Conservation (phyloP, 2,888 invertebrate species). For the Galeopsomyia nigrocyanea region DNA sequence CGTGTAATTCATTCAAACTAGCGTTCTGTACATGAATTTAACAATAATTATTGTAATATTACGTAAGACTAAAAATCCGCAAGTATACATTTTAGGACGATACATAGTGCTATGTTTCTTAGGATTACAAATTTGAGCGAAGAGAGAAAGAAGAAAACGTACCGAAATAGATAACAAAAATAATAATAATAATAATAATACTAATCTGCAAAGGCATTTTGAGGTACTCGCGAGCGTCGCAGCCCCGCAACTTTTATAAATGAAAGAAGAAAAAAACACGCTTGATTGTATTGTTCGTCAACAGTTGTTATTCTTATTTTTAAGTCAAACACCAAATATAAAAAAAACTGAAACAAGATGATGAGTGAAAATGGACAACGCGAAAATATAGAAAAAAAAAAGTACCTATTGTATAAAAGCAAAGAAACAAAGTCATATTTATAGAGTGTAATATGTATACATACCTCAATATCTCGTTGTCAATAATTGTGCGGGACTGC, state of each 20-base stretch:
- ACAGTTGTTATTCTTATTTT: slow-evolving; percentile 30
- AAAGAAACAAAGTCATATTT: slow-evolving; percentile 23
- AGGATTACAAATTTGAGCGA: slow-evolving; percentile 8
- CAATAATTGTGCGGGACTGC: slow-evolving; percentile 30
- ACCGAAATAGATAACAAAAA: neutral
- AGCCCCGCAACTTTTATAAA: slow-evolving; percentile 25
- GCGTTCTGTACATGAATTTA: slow-evolving; percentile 54
- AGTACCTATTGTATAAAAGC: slow-evolving; percentile 38
- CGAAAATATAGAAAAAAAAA: slow-evolving; percentile 1
- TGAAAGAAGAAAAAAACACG: slow-evolving; percentile 3
- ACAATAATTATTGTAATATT: slow-evolving; percentile 28
- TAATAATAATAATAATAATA: neutral
- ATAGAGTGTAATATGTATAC: slow-evolving; percentile 33
- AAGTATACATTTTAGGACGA: slow-evolving; percentile 33
- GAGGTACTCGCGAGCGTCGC: slow-evolving; percentile 16
- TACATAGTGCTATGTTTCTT: slow-evolving; percentile 37
- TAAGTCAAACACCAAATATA: slow-evolving; percentile 25
- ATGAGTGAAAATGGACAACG: slow-evolving; percentile 7
- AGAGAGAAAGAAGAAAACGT: neutral
- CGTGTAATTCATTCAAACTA: slow-evolving; percentile 55
- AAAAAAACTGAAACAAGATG: slow-evolving; percentile 4
- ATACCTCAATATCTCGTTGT: slow-evolving; percentile 37
- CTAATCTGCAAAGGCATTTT: slow-evolving; percentile 26
- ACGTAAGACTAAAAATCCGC: slow-evolving; percentile 20
- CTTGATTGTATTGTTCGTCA: slow-evolving; percentile 29